These are phyloP conservation scores for Brachyhypopomus occidentalis DNA, from an alignment of 2,113 vertebrate species.

Conservation along the genomic window DNA sequence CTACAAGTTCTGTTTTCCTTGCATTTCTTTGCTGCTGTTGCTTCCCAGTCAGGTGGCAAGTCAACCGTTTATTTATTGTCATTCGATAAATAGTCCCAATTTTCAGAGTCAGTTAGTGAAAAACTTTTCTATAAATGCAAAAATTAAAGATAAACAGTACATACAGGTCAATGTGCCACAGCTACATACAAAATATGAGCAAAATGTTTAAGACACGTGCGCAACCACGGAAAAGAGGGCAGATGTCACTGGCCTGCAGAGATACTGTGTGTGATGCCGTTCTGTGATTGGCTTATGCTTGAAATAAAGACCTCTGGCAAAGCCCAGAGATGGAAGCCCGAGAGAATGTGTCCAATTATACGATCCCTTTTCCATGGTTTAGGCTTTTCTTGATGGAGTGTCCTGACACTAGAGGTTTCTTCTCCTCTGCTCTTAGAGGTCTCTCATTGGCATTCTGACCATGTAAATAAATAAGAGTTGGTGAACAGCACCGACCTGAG, in stretches of 20 bases:
- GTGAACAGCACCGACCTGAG: conserved; percentile 17
- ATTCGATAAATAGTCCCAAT: too few species aligned
- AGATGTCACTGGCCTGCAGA: background rate
- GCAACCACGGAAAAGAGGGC: background rate
- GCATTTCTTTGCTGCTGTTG: too few species aligned
- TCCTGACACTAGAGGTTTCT: conserved; percentile 24
- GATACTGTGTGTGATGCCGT: background rate
- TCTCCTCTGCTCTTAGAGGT: background rate
- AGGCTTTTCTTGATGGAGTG: conserved; percentile 29
- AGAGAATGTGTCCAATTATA: conserved; percentile 24
- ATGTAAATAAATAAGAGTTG: conserved; percentile 33
- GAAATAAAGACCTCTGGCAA: conserved; percentile 39
- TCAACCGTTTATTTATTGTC: too few species aligned
- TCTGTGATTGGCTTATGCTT: conserved; percentile 29
- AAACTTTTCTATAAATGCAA: too few species aligned
- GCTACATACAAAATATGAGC: background rate
- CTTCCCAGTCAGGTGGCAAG: background rate
- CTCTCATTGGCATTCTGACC: conserved; percentile 44
- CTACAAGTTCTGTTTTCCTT: background rate
- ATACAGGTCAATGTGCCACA: too few species aligned
- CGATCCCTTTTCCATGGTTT: background rate
- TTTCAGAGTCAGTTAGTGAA: too few species aligned
- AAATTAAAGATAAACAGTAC: too few species aligned
- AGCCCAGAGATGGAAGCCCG: conserved; percentile 14
- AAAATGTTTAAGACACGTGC: background rate